Base-by-base conservation (phyloP, 2,113 vertebrate genomes). In the Mus pahari region DNA sequence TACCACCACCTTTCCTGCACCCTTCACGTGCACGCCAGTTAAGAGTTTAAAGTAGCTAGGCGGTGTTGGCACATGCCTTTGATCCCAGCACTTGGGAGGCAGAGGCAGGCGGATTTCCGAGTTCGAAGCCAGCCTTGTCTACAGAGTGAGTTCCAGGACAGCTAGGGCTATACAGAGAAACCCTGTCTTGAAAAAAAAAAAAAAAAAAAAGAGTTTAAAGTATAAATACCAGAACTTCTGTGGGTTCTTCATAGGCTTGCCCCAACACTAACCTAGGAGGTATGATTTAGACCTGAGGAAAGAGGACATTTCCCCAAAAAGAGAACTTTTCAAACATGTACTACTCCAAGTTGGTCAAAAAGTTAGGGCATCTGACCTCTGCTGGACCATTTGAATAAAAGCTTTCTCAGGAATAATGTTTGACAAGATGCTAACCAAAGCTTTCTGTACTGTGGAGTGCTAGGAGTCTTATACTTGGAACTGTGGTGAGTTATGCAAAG, bases 221-320 rank as follows among this genome's bases (percentile, higher is more conserved):
- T 78, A 83, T 12, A 94, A 79, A 87, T 64, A 89, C 10, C 5
- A 20, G n/a, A 60, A 82, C 31, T 55, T 91, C 26, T 74, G 16
- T 91, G 90, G 22, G 26, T 93, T 39, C 26, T 78, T 36, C 42
- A 53, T 66, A 42, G 53, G 20, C 24, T 45, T 93, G 53, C n/a
- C 45, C 28, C 5, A 17, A 78, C 70, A 75, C 50, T 89, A 24
- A 83, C 33, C 74, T 84, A 86, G 55, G 22, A 60, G 48, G 20
- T 87, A 3, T 91, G 42, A 84, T 77, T 91, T 33, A 77, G 62
- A 88, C 14, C 64, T 55, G 26, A 58, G 50, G 10, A 36, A 58
- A 96, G n/a, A 91, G 19, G 89, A n/a, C 10, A 86, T 81, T 96
- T 96, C 70, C 73, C 93, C 53, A 39, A 94, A 93, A 92, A 53